These are phyloP conservation scores for Oxygymnocypris stewartii DNA, from an alignment of 2,113 vertebrate genomes.

Conservation along the genomic window DNA sequence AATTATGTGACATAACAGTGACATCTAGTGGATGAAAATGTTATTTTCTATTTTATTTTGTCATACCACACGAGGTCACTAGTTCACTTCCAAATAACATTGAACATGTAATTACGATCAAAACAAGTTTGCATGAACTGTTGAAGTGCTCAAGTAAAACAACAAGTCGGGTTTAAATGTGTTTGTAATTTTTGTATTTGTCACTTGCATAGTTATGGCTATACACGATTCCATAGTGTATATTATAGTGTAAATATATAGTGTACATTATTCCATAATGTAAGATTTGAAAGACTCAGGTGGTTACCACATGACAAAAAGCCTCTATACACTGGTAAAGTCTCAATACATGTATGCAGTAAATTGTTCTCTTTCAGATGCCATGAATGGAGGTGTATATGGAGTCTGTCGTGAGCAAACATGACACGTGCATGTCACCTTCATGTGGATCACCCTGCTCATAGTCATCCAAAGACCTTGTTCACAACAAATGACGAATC, in stretches of 20 bases:
- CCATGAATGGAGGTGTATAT: not conserved
- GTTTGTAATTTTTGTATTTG: not conserved
- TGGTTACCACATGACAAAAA: not conserved
- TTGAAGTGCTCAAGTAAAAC: not conserved
- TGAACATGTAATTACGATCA: not conserved
- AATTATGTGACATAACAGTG: not conserved
- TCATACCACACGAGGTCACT: constrained; percentile 13
- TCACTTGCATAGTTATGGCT: not conserved
- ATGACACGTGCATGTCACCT: not conserved
- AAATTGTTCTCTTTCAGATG: not conserved
- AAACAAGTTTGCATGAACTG: not conserved
- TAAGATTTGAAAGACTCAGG: not conserved
- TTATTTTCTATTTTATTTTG: not conserved
- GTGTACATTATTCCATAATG: not conserved
- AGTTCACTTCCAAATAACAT: not conserved
- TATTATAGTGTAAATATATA: not conserved
- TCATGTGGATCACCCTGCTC: not conserved
- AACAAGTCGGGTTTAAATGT: not conserved
- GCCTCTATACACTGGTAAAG: not conserved
- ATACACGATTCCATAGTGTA: not conserved
- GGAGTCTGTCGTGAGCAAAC: not conserved
- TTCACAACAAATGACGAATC: not conserved
- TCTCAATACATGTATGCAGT: not conserved
- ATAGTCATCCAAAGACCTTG: not conserved
- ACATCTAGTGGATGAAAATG: constrained; percentile 10